Conservation (phyloP, 2,797 vertebrate species). For the Takifugu rubripes region DNA sequence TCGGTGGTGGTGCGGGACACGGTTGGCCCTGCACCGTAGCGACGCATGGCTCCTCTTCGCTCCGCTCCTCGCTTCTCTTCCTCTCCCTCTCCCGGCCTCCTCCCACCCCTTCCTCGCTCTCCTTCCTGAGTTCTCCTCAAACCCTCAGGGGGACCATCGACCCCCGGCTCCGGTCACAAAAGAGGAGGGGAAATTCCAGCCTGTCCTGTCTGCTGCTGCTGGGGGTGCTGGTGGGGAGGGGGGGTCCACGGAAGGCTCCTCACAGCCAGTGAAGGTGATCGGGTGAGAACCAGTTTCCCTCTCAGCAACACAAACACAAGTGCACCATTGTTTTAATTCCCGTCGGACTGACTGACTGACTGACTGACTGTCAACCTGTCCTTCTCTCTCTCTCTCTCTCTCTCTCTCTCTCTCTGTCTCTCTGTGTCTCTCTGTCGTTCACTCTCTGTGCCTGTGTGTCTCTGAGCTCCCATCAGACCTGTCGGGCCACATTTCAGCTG, state of each 20-base stretch:
- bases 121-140: constrained; percentile 68
- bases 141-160: constrained; percentile 60
- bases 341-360: constrained; percentile 27
- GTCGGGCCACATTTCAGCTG: constrained; percentile 72
- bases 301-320: constrained; percentile 36
- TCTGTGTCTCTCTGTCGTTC: constrained; percentile 4
- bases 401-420: constrained; percentile 13
- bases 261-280: constrained; percentile 23
- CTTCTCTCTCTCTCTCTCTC: constrained; percentile 1
- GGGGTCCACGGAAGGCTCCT: constrained; percentile 11
- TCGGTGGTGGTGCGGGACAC: constrained; percentile 69
- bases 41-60: constrained; percentile 73
- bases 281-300: constrained; percentile 32
- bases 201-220: constrained; percentile 24
- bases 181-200: constrained; percentile 61
- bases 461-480: constrained; percentile 68
- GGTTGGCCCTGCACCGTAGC: constrained; percentile 60
- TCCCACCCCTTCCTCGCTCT: constrained; percentile 66
- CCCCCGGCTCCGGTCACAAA: constrained; percentile 48
- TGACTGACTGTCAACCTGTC: constrained; percentile 39
- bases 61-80: constrained; percentile 57
- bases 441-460: constrained; percentile 3
- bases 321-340: constrained; percentile 36
- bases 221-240: constrained; percentile 20
- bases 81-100: constrained; percentile 53